Conservation (phyloP, 1,140 invertebrate genomes). For the Chlorops oryzae region DNA sequence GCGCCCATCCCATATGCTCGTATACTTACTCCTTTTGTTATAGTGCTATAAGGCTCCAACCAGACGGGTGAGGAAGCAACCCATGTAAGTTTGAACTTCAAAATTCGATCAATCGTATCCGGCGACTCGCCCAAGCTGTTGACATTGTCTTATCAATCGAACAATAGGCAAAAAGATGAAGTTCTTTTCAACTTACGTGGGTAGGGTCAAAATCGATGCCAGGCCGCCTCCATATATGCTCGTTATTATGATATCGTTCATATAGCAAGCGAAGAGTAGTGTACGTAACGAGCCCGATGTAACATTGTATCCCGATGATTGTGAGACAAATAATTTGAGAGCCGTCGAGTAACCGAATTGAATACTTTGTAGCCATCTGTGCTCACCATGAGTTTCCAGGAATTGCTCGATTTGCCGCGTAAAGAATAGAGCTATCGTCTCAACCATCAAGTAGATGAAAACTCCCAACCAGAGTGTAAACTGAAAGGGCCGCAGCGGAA, state of each 20-base stretch:
- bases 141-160: not conserved
- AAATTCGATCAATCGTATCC: constrained; percentile 34
- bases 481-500: constrained; percentile 35
- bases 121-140: constrained; percentile 31
- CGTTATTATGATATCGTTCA: constrained; percentile 39
- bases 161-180: not conserved
- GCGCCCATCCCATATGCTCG: constrained; percentile 19
- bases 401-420: constrained; percentile 19
- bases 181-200: constrained; percentile 15
- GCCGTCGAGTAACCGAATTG: constrained; percentile 28
- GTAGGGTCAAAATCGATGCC: constrained; percentile 33
- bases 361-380: constrained; percentile 17
- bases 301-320: constrained; percentile 29
- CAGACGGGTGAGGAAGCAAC: constrained; percentile 28
- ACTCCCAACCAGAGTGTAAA: constrained; percentile 30
- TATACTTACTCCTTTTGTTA: constrained; percentile 29
- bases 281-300: constrained; percentile 26
- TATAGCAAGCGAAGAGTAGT: constrained; percentile 32
- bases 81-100: constrained; percentile 31
- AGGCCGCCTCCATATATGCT: constrained; percentile 39
- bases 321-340: constrained; percentile 36
- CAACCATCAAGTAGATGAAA: constrained; percentile 21
- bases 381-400: no score
- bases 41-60: constrained; percentile 25
- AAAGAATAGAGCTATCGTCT: constrained; percentile 20